Evolutionary conservation across 2,113 vertebrate genomes (phyloP).

Genomic region (Noctilio leporinus): DNA sequence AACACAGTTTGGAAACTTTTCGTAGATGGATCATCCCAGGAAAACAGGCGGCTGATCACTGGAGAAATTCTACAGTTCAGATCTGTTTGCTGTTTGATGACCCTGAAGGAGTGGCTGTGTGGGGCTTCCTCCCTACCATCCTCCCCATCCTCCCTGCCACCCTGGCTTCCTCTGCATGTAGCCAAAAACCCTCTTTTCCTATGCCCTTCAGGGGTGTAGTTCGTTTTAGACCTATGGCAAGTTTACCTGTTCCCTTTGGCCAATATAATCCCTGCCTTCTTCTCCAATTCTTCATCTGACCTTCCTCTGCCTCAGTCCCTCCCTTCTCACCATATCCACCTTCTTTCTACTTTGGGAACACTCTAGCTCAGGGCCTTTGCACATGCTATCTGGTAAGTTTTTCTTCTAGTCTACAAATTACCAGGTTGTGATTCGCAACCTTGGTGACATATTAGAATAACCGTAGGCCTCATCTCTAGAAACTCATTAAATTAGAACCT

Average conservation of each 20-base stretch:
- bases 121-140: not conserved
- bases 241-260: not conserved
- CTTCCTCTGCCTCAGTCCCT: not conserved
- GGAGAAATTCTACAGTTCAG: conserved; percentile 60
- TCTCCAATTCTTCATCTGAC: not conserved
- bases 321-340: not conserved
- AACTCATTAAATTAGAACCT: not conserved
- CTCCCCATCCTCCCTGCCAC: not conserved
- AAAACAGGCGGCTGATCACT: conserved; percentile 60
- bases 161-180: not conserved
- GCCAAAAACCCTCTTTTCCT: not conserved
- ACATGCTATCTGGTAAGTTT: not conserved
- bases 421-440: not conserved
- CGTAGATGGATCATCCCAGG: conserved; percentile 66
- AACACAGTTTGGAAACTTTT: conserved; percentile 74
- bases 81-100: conserved; percentile 24
- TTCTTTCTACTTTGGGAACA: not conserved
- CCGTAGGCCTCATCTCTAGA: not conserved
- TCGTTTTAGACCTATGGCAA: not conserved
- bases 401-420: not conserved
- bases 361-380: not conserved
- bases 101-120: not conserved
- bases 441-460: not conserved
- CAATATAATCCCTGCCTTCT: not conserved
- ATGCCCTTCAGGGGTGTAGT: not conserved